These are phyloP conservation scores for Eulacestoma nigropectus DNA, from an alignment of 2,113 vertebrate species.

Conservation along the genomic window DNA sequence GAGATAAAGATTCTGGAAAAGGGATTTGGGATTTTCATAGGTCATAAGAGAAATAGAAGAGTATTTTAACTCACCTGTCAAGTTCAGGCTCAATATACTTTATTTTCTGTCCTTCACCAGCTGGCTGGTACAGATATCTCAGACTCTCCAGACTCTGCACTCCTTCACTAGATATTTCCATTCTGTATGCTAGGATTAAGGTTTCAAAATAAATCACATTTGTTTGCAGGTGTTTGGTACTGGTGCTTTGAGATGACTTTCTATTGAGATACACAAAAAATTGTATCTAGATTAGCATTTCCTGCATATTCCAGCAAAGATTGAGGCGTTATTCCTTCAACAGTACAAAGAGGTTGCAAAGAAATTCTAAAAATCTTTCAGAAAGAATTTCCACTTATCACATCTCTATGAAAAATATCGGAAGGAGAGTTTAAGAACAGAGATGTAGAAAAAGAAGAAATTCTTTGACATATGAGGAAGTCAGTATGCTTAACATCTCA, in stretches of 20 bases:
- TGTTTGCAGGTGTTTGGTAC: neutral
- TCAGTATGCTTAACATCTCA: neutral
- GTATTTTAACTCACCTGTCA: neutral
- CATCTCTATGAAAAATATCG: neutral
- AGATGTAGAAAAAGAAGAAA: neutral
- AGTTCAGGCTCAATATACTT: neutral
- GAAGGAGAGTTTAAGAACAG: neutral
- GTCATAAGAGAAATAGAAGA: neutral
- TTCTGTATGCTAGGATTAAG: neutral
- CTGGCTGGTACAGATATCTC: neutral
- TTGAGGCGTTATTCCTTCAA: neutral
- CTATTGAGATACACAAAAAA: neutral
- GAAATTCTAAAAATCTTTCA: neutral
- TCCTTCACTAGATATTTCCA: neutral
- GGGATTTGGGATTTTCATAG: neutral
- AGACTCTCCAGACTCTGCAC: neutral
- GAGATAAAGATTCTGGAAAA: neutral
- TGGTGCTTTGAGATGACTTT: neutral
- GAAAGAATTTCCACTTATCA: neutral
- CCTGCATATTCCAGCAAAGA: neutral
- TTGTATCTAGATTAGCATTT: neutral
- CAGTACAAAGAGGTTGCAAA: neutral
- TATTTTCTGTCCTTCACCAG: neutral
- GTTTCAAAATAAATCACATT: conserved; percentile 11
- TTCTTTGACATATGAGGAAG: neutral